Evolutionary conservation across 1,140 invertebrate genomes (phyloP), one percentile per base, ranked within the genome.

Genomic region (Diorhabda elongata): DNA sequence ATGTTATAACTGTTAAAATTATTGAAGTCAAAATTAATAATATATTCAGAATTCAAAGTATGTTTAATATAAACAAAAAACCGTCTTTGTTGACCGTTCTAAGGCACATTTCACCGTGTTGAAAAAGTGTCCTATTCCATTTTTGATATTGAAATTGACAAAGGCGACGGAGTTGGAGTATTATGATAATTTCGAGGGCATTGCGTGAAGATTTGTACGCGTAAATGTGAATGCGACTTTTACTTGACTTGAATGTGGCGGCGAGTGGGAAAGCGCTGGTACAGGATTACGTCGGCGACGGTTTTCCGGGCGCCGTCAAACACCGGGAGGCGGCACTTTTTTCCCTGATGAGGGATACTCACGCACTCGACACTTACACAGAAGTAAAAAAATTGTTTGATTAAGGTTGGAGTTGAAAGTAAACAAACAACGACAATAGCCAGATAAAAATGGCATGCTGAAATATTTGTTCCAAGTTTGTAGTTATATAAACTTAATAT

Each of bases 161-260:
- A 42, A 26, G 11, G 58, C 58, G n/a, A 42, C 11, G 42, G 26
- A 3, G 58, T 60, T 11, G 58, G 58, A 11, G 58, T 42, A 11
- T 60, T 60, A 60, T 60, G 44, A 64, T 64, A 64, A 64, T 64
- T 64, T 44, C 45, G 47, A 44, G 44, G 63, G 45, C 63, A 64
- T 64, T 64, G 63, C 63, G 63, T 64, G 63, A 64, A 42, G 63
- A 64, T 64, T 64, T 57, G 63, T 64, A 64, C 63, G 63, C 63
- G 52, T 64, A 64, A 64, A 64, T 64, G 63, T 57, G 45, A 44
- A 64, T 64, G 63, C 42, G 63, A 64, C 63, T 64, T 64, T 64
- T 47, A 64, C 44, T 64, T 64, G 47, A 52, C 47, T 52, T n/a
- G 47, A 52, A 52, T 52, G 47, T 52, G 47, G 4, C 47, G 47